These are phyloP conservation scores for Neoarius graeffei DNA, from an alignment of 2,113 vertebrate species.

Conservation along the genomic window DNA sequence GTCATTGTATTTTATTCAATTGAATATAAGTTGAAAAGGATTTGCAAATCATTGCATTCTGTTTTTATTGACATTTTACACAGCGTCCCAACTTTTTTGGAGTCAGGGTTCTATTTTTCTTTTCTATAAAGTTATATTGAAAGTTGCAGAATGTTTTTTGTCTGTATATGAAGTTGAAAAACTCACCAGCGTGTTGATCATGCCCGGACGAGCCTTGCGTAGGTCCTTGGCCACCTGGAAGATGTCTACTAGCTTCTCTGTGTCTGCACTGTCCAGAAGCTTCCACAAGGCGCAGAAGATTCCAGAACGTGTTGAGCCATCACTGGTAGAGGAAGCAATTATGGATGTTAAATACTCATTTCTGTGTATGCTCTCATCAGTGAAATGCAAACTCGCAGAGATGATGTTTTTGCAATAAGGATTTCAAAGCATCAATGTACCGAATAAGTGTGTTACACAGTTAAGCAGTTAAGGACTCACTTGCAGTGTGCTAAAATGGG, in stretches of 20 bases:
- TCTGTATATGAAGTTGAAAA: not conserved
- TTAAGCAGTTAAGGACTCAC: conserved; percentile 66
- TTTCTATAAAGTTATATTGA: not conserved
- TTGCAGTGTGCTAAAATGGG: conserved; percentile 84
- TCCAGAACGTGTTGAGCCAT: conserved; percentile 85
- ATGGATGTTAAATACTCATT: not conserved
- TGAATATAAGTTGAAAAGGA: no score
- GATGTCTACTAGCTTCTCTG: conserved; percentile 87
- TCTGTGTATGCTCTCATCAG: not conserved
- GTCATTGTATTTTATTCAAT: no score
- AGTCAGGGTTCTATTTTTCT: not conserved
- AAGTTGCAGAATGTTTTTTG: not conserved
- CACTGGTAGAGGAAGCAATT: conserved; percentile 65
- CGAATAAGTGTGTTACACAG: not conserved
- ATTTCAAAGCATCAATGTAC: not conserved
- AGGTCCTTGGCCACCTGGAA: conserved; percentile 89
- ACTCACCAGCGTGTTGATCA: conserved; percentile 83
- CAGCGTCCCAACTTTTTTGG: no score
- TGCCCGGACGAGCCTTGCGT: conserved; percentile 80
- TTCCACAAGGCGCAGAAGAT: conserved; percentile 89
- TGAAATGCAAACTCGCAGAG: not conserved
- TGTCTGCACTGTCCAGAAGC: conserved; percentile 85
- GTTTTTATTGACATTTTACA: no score
- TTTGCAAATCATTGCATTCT: no score
- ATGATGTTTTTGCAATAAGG: not conserved